phyloP scores from a whole-genome alignment of 2,888 invertebrate species.

The Brachyptera putata region DNA sequence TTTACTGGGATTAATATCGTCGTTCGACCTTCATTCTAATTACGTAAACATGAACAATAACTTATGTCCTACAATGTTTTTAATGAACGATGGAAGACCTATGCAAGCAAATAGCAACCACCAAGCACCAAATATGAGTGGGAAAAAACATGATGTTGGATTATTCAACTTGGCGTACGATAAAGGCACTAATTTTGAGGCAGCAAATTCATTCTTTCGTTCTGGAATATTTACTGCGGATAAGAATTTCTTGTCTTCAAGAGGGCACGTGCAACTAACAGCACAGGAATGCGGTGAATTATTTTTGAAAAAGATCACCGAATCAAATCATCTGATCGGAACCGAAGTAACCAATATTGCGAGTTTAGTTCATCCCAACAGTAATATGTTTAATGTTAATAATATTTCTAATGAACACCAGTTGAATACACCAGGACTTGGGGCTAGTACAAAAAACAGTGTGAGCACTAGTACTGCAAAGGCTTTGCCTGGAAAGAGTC shows the following conservation, averaged over 20 bases:
- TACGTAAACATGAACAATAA: slow-evolving; percentile 32
- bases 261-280: slow-evolving; percentile 68
- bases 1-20: not conserved
- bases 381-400: slow-evolving; percentile 10
- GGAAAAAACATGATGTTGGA: slow-evolving; percentile 34
- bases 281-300: slow-evolving; percentile 76
- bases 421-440: no score
- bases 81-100: slow-evolving; percentile 34
- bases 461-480: not conserved
- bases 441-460: not conserved
- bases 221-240: slow-evolving; percentile 44
- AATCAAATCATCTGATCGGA: slow-evolving; percentile 20
- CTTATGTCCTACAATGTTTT: slow-evolving; percentile 34
- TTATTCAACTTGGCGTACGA: slow-evolving; percentile 34
- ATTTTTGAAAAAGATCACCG: slow-evolving; percentile 57
- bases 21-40: no score
- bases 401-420: not conserved
- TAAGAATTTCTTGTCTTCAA: slow-evolving; percentile 65
- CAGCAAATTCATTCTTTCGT: slow-evolving; percentile 43
- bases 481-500: not conserved
- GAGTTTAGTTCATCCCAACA: not conserved
- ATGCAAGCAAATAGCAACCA: slow-evolving; percentile 31
- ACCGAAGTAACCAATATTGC: slow-evolving; percentile 12
- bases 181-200: slow-evolving; percentile 44
- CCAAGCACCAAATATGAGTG: slow-evolving; percentile 25